A percentile compares a stretch with the other conserved stretches of the same genome.
phyloP scores from a whole-genome alignment of 1,140 invertebrate genomes.

The Melitaea cinxia region DNA sequence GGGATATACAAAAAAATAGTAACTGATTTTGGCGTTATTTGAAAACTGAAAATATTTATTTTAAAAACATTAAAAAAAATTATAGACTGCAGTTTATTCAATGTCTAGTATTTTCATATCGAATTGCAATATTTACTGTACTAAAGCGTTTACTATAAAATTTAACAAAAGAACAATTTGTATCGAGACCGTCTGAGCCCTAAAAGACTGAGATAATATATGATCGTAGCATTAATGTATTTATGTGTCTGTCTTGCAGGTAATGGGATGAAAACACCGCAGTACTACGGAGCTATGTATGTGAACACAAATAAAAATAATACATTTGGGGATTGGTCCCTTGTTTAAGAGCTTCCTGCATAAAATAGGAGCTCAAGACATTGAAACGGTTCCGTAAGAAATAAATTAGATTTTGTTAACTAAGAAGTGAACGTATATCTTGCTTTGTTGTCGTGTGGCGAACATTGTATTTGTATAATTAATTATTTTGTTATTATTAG shows the following conservation, averaged over 20 bases:
- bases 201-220: constrained; percentile 51
- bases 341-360: constrained; percentile 48
- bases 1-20: no score
- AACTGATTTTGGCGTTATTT: no score
- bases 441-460: constrained; percentile 7
- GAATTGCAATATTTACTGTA: no score
- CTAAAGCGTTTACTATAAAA: not conserved
- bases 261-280: constrained; percentile 77
- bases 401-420: constrained; percentile 50
- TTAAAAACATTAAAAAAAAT: no score
- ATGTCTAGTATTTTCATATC: no score
- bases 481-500: not conserved
- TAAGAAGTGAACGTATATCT: constrained; percentile 10
- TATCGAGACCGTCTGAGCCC: constrained; percentile 17
- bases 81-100: no score
- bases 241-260: constrained; percentile 71
- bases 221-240: constrained; percentile 66
- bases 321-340: constrained; percentile 50
- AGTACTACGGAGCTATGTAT: constrained; percentile 50
- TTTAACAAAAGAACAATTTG: not conserved
- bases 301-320: constrained; percentile 68
- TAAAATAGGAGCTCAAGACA: constrained; percentile 56
- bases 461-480: not conserved
- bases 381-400: constrained; percentile 45
- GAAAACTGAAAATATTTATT: no score